phyloP scores from a whole-genome alignment of 92 coral and sea anemone genomes.

The Porites divaricata region DNA sequence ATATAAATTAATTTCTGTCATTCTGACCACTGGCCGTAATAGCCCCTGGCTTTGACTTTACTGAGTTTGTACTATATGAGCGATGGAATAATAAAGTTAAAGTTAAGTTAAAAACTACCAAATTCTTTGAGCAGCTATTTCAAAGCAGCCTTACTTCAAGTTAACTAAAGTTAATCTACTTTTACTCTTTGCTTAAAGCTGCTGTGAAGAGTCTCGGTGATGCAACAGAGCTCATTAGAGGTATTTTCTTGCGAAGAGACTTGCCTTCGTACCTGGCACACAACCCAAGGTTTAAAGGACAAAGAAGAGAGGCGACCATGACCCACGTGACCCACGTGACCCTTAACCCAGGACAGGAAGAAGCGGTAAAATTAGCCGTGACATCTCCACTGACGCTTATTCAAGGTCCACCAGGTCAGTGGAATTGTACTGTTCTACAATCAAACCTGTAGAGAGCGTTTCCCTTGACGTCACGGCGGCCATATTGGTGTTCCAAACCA shows the following conservation, averaged over 20 bases:
- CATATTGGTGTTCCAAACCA: no score
- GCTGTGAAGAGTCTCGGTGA: conserved; percentile 66
- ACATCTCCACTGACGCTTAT: conserved; percentile 78
- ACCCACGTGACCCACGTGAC: conserved; percentile 10
- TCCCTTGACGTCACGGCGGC: no score
- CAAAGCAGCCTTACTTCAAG: no score
- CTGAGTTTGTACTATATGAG: no score
- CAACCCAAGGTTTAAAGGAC: conserved; percentile 14
- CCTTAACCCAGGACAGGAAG: conserved; percentile 78
- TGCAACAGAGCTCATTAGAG: conserved; percentile 75
- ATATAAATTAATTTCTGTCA: no score
- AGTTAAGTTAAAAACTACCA: no score
- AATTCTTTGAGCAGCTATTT: no score
- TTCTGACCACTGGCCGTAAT: no score
- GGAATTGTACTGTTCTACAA: background rate
- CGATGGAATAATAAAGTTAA: no score
- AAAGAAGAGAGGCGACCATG: conserved; percentile 12
- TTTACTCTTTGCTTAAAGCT: background rate
- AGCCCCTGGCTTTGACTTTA: no score
- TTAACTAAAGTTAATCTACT: background rate
- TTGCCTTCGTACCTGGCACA: conserved; percentile 57
- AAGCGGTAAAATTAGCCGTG: conserved; percentile 75
- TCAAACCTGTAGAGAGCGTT: background rate
- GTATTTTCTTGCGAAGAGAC: conserved; percentile 70
- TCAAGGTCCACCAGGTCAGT: conserved; percentile 89